Base-by-base conservation (phyloP, 2,888 invertebrate species). In the Druceiella hillmani region DNA sequence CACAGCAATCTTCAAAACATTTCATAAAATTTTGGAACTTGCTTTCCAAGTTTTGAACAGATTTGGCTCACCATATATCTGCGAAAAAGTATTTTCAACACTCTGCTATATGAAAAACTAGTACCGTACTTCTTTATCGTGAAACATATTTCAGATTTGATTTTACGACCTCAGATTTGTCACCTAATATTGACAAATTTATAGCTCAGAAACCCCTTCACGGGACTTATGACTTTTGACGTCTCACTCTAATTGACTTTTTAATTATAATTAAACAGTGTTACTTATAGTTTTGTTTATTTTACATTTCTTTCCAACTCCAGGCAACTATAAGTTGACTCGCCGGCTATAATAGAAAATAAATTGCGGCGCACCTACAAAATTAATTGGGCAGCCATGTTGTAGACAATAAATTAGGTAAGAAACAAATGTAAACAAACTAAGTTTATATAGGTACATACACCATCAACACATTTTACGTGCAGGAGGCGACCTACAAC, bases 81-180 rank as follows among this genome's bases (percentile, higher is more conserved):
- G 22, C 22, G 22, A 20, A 20, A 20, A 20, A 9, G 22, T 20
- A 7, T n/a, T 20, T 20, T 20, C 3, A 25, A 25, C 4, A 11
- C 25, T 25, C 25, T 11, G 25, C 25, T 25, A 25, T 25, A 12
- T 25, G 25, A 3, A 25, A 25, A 25, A 3, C 25, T 3, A 25
- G 12, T 25, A 25, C 25, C 25, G 25, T 25, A 25, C 25, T 25
- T 25, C 25, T 10, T 25, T 25, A 25, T 11, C 12, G 25, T 12
- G 12, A 25, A 20, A 25, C 25, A 25, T 7, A 25, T 25, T 25
- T 25, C 25, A 25, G 25, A 25, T 12, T 25, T 25, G 25, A 25
- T 25, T 25, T 25, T 25, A 25, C 25, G 7, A 25, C 25, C 12
- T 25, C 25, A 25, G 25, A 25, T 25, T 25, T 25, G 25, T 25